Base-by-base conservation (phyloP, 2,113 vertebrate genomes). In the Ancistrus triradiatus region DNA sequence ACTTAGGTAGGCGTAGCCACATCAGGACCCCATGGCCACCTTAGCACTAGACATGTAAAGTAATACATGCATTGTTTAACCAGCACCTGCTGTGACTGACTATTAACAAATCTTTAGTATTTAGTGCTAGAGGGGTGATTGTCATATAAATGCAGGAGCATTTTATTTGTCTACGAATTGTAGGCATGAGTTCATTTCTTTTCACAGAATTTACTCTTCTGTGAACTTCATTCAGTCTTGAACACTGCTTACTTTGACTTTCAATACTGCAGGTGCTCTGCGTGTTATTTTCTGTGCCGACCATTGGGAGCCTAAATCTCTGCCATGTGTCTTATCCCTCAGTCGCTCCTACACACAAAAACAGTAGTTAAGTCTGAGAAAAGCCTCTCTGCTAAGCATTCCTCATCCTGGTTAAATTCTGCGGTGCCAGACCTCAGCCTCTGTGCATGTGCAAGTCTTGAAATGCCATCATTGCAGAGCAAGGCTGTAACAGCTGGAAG, bases 391-490 rank as follows among this genome's bases (percentile, higher is more conserved):
- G 14, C 38, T 31, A 57, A 61, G 15, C 37, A 25, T 37, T 48
- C 66, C 60, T 47, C 51, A 55, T 79, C 49, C 43, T 69, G 62
- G 70, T 53, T 67, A 51, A 3, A 25, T 31, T 28, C 52, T n/a
- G 14, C 43, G 18, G 47, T 79, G 77, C 74, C 70, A 51, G 35
- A 63, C 44, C 47, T 57, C 64, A 69, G 48, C 46, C 28, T 33
- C 58, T 59, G 31, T 57, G 63, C 38, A 48, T n/a, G 2, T n/a
- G n/a, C n/a, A n/a, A n/a, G 49, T 81, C 81, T 84, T 82, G 82
- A 82, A 85, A 83, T 80, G 53, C 44, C 75, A 84, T 85, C 76
- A 84, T 61, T 44, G 8, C 31, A 55, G 64, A 63, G 14, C 46
- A 47, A 60, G 55, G n/a, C 51, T 14, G 48, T 38, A 14, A 19